phyloP scores from a whole-genome alignment of 2,113 vertebrate genomes.

The Penelope pileata region DNA sequence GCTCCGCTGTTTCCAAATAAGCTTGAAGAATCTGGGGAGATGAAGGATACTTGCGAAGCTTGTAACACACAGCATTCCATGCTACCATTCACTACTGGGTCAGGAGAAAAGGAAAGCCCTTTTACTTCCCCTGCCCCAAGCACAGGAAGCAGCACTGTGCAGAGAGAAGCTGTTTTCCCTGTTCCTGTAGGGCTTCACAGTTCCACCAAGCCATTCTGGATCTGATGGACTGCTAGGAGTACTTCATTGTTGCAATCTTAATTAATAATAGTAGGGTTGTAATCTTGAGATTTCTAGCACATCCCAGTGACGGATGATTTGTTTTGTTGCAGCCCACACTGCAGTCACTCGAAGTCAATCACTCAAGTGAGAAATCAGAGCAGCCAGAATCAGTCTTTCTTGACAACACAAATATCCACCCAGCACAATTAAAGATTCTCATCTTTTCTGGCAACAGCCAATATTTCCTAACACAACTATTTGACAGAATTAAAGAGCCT shows the following conservation, averaged over 20 bases:
- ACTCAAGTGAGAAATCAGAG: background rate
- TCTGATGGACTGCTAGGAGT: background rate
- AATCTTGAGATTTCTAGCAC: background rate
- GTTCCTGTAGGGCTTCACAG: background rate
- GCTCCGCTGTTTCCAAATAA: slow-evolving; percentile 92
- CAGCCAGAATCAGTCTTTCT: background rate
- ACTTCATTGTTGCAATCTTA: background rate
- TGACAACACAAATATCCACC: background rate
- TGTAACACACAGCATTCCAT: background rate
- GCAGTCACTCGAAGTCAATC: background rate
- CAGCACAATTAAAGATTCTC: background rate
- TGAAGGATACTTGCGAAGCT: background rate
- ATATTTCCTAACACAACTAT: background rate
- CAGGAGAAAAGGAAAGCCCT: background rate
- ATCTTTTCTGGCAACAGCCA: background rate
- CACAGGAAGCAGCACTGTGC: background rate
- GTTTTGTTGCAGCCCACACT: background rate
- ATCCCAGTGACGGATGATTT: background rate
- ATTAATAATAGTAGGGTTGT: too few species aligned
- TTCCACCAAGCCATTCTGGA: background rate
- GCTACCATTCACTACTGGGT: background rate
- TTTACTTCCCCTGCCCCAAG: background rate
- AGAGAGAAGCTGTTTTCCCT: background rate
- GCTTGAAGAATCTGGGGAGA: slow-evolving; percentile 78
- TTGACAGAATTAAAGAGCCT: background rate